phyloP scores from a whole-genome alignment of 2,797 vertebrate genomes.

The Eulemur albifrons region DNA sequence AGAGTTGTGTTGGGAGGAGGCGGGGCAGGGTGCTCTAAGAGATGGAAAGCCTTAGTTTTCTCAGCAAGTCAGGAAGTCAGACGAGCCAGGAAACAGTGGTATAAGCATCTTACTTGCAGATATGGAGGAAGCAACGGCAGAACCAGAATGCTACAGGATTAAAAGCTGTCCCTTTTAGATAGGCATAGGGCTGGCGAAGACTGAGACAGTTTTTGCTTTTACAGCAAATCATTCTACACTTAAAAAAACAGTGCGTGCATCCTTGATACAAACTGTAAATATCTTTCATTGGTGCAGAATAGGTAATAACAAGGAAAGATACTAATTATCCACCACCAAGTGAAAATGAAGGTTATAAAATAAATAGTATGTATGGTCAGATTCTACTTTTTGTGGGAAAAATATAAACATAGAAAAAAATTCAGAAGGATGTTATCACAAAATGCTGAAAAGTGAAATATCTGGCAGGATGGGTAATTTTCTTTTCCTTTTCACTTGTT shows the following conservation, averaged over 20 bases:
- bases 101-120: not conserved
- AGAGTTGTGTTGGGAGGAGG: not conserved
- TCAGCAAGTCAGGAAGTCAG: not conserved
- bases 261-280: not conserved
- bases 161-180: not conserved
- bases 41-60: not conserved
- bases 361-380: not conserved
- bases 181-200: not conserved
- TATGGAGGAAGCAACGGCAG: not conserved
- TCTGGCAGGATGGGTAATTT: not conserved
- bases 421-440: not conserved
- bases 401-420: not conserved
- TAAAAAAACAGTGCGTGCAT: not conserved
- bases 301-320: not conserved
- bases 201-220: not conserved
- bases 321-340: not conserved
- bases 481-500: not conserved
- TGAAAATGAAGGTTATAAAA: constrained; percentile 3
- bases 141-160: not conserved
- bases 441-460: not conserved
- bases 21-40: not conserved
- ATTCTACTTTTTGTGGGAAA: not conserved
- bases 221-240: not conserved
- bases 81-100: not conserved
- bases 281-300: not conserved